These are phyloP conservation scores for Cygnus buccinator DNA, from an alignment of 2,113 vertebrate genomes.

Conservation along the genomic window DNA sequence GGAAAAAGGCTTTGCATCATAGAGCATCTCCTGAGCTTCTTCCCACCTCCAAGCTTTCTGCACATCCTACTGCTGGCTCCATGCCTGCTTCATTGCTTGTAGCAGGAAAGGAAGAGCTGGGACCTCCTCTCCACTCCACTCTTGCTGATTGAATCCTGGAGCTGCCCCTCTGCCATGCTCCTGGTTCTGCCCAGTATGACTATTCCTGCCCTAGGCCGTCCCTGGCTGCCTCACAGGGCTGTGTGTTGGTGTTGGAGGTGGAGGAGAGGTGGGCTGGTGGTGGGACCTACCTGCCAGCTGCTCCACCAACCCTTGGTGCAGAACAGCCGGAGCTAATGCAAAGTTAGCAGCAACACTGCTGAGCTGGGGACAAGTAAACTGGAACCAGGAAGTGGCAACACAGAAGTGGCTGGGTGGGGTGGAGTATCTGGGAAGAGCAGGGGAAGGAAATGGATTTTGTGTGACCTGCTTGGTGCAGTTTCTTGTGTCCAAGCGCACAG, in stretches of 20 bases:
- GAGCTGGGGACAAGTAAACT: neutral
- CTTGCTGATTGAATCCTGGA: neutral
- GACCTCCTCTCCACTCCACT: neutral
- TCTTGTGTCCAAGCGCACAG: neutral
- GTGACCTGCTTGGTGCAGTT: neutral
- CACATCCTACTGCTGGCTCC: accelerated
- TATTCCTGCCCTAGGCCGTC: neutral
- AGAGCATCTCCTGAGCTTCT: neutral
- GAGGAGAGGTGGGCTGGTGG: no score
- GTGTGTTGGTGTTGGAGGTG: no score
- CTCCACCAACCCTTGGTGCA: neutral
- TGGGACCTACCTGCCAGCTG: no score
- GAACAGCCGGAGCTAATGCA: neutral
- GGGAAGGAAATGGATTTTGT: neutral
- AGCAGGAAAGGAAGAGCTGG: neutral
- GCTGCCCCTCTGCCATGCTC: neutral
- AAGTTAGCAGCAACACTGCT: neutral
- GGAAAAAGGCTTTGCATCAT: neutral
- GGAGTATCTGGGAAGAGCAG: neutral
- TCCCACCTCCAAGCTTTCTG: neutral
- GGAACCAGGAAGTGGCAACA: neutral
- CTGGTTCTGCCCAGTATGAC: neutral
- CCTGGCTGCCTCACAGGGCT: neutral
- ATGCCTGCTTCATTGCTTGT: neutral
- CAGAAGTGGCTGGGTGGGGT: neutral